Percentiles rank a stretch among this genome's conserved stretches.
Conservation (phyloP, 2,113 vertebrate genomes). For the Osmerus eperlanus region DNA sequence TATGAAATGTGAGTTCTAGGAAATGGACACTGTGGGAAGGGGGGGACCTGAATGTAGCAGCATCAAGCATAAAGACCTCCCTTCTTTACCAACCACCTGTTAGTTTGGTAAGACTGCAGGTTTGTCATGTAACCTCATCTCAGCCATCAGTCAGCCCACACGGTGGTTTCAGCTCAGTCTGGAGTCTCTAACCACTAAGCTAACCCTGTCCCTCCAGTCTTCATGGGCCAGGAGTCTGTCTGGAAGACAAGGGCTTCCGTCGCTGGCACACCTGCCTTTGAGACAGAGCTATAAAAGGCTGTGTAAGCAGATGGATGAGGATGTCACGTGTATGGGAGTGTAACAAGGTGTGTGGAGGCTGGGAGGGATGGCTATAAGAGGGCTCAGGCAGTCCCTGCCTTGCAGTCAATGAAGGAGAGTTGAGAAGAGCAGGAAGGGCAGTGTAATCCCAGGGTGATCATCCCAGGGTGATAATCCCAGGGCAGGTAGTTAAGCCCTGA, state of each 20-base stretch:
- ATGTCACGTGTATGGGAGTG: constrained; percentile 9
- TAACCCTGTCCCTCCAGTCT: not conserved
- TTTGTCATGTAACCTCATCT: too few species aligned
- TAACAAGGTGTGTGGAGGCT: constrained; percentile 1
- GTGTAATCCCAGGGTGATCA: not conserved
- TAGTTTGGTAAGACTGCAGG: too few species aligned
- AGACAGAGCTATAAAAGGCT: constrained; percentile 13
- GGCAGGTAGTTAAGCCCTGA: not conserved
- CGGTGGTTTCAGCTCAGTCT: too few species aligned
- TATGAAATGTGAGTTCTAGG: too few species aligned
- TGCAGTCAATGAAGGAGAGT: not conserved
- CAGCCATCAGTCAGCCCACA: too few species aligned
- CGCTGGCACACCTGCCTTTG: not conserved
- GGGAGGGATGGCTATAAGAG: constrained; percentile 35
- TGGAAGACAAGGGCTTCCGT: not conserved
- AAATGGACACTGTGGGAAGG: too few species aligned
- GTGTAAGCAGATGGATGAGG: constrained; percentile 17
- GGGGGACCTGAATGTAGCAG: too few species aligned
- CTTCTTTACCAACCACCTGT: too few species aligned
- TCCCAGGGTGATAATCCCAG: not conserved
- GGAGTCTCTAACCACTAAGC: too few species aligned
- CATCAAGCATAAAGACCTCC: too few species aligned
- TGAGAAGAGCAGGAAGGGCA: not conserved
- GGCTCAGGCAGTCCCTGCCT: not conserved
- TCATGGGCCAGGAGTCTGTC: not conserved